Evolutionary conservation across 2,888 invertebrate genomes (phyloP).

Genomic region (Monoplex corrugatus): DNA sequence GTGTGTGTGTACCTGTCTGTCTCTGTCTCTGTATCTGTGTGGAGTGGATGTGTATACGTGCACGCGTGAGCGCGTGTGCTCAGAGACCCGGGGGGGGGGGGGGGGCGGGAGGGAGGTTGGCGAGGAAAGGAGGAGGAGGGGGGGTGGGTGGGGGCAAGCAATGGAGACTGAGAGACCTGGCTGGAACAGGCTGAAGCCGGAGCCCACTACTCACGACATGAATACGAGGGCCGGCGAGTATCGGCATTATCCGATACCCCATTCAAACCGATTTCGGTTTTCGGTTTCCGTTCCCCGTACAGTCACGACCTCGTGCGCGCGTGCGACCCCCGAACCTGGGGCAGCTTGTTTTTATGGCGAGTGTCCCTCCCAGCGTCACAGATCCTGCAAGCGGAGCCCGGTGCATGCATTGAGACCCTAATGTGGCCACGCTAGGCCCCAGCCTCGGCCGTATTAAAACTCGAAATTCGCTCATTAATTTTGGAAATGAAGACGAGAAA

Average conservation of each 20-base stretch:
- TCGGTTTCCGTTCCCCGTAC: constrained; percentile 23
- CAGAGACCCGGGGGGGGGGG: neutral
- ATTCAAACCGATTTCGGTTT: constrained; percentile 51
- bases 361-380: constrained; percentile 33
- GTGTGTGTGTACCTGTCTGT: too few relatives aligned
- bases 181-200: neutral
- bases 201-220: neutral
- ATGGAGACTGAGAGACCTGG: neutral
- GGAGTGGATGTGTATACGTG: too few relatives aligned
- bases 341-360: neutral
- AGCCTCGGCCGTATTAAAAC: constrained; percentile 10
- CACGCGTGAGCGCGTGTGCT: too few relatives aligned
- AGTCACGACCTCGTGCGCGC: constrained; percentile 21
- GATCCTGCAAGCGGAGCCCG: constrained; percentile 29
- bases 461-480: constrained; percentile 50
- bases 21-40: too few relatives aligned
- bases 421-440: constrained; percentile 1
- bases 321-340: neutral
- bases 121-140: neutral
- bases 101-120: neutral
- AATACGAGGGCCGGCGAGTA: neutral
- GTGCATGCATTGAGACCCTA: constrained; percentile 25
- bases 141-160: neutral
- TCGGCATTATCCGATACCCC: constrained; percentile 42
- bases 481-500: constrained; percentile 45